A percentile compares a stretch with the other conserved stretches of the same genome.
These are phyloP conservation scores for Anabacerthia variegaticeps DNA, from an alignment of 2,797 vertebrate species.

Conservation along the genomic window DNA sequence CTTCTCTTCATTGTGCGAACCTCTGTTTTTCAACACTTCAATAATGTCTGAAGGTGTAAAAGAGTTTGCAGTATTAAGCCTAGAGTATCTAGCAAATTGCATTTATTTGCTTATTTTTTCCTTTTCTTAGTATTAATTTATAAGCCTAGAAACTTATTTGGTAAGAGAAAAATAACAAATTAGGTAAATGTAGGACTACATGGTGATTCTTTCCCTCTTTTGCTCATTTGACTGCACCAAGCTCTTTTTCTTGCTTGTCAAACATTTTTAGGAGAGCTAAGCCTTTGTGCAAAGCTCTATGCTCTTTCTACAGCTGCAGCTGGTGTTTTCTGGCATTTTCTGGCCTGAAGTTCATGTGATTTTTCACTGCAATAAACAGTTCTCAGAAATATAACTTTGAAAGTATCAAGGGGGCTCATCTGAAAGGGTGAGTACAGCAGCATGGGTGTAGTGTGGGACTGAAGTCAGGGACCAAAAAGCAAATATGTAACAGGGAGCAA, in stretches of 20 bases:
- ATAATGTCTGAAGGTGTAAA: not conserved
- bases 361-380: not conserved
- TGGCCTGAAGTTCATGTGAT: not conserved
- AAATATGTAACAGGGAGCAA: not conserved
- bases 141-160: not conserved
- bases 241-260: not conserved
- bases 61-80: not conserved
- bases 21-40: not conserved
- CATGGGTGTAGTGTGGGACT: not conserved
- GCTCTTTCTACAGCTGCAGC: not conserved
- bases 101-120: not conserved
- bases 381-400: not conserved
- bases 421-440: not conserved
- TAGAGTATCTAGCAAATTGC: not conserved
- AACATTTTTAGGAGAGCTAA: not conserved
- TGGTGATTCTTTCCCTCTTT: not conserved
- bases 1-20: not conserved
- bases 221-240: not conserved
- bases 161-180: not conserved
- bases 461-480: not conserved
- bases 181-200: not conserved
- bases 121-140: not conserved
- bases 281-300: not conserved
- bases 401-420: not conserved
- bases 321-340: constrained; percentile 15